These are phyloP conservation scores for Synanceia verrucosa DNA, from an alignment of 2,797 vertebrate species.

Conservation along the genomic window DNA sequence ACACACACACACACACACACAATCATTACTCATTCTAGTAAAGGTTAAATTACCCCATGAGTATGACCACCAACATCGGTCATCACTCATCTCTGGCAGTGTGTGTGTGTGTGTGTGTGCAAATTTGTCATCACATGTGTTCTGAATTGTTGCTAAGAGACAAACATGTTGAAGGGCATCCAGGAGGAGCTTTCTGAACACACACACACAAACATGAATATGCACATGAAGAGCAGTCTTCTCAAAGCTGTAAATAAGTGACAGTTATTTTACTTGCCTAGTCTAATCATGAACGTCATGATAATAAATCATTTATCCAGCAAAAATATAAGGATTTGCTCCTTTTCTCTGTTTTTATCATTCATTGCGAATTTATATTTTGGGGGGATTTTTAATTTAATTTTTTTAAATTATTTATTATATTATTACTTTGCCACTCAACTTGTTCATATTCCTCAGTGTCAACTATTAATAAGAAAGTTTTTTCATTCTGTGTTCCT, in stretches of 20 bases:
- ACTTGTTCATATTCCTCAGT: not conserved
- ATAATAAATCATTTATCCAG: not conserved
- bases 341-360: not conserved
- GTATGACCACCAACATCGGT: constrained; percentile 46
- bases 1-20: constrained; percentile 11
- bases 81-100: constrained; percentile 50
- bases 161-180: constrained; percentile 51
- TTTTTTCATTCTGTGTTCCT: not conserved
- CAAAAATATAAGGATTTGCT: not conserved
- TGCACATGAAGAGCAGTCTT: not conserved
- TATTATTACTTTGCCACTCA: not conserved
- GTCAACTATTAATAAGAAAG: not conserved
- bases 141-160: constrained; percentile 69
- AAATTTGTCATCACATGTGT: constrained; percentile 34
- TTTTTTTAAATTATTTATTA: too few relatives aligned
- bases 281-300: not conserved
- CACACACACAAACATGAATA: constrained; percentile 6
- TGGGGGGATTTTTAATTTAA: too few relatives aligned
- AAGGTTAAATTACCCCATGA: constrained; percentile 66
- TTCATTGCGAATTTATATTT: too few relatives aligned
- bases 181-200: constrained; percentile 24
- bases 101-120: not conserved
- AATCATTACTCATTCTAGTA: constrained; percentile 49
- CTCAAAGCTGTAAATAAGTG: not conserved
- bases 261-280: not conserved